Evolutionary conservation across 2,888 invertebrate species (phyloP).

Genomic region (Polymixis lichenea): DNA sequence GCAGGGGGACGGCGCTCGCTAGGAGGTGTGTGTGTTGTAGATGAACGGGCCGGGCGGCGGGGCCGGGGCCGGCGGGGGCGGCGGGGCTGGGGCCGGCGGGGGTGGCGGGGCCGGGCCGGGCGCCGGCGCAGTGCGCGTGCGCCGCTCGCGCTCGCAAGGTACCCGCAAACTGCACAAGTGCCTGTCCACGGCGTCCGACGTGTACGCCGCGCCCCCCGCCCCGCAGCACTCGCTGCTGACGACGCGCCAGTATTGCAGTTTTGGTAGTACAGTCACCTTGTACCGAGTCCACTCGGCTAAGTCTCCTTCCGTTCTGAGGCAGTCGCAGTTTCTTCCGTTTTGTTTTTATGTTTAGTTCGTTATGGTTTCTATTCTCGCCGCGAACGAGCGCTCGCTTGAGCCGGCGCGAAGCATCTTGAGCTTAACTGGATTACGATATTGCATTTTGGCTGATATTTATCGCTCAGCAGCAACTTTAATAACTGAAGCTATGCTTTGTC

Average conservation of each 20-base stretch:
- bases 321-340: constrained; percentile 87
- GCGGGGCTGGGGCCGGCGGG: constrained; percentile 74
- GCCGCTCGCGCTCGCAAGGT: constrained; percentile 98
- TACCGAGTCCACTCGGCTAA: constrained; percentile 78
- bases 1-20: constrained; percentile 60
- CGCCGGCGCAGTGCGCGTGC: constrained; percentile 87
- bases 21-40: constrained; percentile 77
- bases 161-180: constrained; percentile 98
- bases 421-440: constrained; percentile 37
- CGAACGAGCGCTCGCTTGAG: constrained; percentile 57
- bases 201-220: constrained; percentile 92
- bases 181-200: constrained; percentile 96
- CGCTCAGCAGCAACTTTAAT: constrained; percentile 32
- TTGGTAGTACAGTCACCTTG: constrained; percentile 97
- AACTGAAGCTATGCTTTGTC: constrained; percentile 39
- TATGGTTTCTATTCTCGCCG: constrained; percentile 54
- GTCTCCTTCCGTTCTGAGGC: constrained; percentile 85
- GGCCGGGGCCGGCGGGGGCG: constrained; percentile 74
- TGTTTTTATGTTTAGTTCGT: constrained; percentile 64
- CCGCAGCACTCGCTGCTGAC: constrained; percentile 93
- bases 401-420: constrained; percentile 45
- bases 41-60: constrained; percentile 83
- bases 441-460: constrained; percentile 38
- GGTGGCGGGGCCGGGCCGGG: constrained; percentile 91
- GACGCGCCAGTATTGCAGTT: constrained; percentile 98